A percentile compares a stretch with the other conserved stretches of the same genome.
These are phyloP conservation scores for human (Homo sapiens) DNA, from an alignment of 2,113 vertebrate genomes.

Conservation along the genomic window DNA sequence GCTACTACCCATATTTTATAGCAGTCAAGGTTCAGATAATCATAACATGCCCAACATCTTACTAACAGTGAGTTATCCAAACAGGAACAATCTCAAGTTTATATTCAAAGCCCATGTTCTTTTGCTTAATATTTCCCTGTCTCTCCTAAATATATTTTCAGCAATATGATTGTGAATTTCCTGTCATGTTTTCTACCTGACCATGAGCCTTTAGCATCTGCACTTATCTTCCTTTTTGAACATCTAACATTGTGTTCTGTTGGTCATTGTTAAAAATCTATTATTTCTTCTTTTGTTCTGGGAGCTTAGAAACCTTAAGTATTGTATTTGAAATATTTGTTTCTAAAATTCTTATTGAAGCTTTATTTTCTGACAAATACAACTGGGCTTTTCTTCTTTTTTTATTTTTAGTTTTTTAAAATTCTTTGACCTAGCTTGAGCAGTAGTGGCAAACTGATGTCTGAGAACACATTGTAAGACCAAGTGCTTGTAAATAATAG, in stretches of 20 bases:
- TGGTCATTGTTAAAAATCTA: not conserved
- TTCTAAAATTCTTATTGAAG: not conserved
- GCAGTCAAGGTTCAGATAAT: not conserved
- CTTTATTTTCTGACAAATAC: conserved; percentile 18
- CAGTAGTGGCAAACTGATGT: not conserved
- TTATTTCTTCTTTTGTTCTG: not conserved
- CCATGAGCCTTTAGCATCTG: not conserved
- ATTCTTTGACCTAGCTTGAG: conserved; percentile 38
- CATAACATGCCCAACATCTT: not conserved
- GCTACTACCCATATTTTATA: not conserved
- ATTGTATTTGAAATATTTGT: not conserved
- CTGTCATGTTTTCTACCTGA: not conserved
- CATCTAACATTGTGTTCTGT: not conserved
- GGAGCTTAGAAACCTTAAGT: not conserved
- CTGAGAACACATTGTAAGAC: conserved; percentile 30
- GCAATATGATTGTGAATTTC: not conserved
- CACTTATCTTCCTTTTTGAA: not conserved
- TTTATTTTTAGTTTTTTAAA: not conserved
- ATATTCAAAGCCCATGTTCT: not conserved
- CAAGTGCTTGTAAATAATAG: conserved; percentile 57
- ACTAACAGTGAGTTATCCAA: not conserved
- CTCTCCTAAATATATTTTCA: not conserved
- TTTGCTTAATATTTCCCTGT: not conserved
- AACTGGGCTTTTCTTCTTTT: not conserved
- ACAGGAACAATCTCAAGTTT: not conserved